Percentiles rank a stretch among this genome's conserved stretches.
phyloP scores from a whole-genome alignment of 2,888 invertebrate species.

The Monochamus alternatus region DNA sequence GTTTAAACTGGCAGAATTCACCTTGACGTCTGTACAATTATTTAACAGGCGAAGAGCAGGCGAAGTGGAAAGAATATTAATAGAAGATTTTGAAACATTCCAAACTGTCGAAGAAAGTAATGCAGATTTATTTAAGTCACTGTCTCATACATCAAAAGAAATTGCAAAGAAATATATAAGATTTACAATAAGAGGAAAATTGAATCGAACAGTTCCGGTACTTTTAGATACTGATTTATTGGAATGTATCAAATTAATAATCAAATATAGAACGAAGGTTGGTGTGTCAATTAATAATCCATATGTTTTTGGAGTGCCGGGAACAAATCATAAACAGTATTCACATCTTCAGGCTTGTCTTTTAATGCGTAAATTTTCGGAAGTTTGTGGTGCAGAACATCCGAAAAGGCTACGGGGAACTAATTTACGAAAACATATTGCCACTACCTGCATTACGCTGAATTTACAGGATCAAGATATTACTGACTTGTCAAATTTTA shows the following conservation, averaged over 20 bases:
- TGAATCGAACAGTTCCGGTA: conserved; percentile 9
- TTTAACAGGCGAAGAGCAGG: conserved; percentile 14
- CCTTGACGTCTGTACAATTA: conserved; percentile 2
- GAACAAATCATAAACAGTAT: conserved; percentile 27
- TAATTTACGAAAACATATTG: conserved; percentile 55
- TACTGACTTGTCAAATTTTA: conserved; percentile 53
- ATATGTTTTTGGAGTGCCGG: conserved; percentile 44
- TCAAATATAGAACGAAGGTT: conserved; percentile 28
- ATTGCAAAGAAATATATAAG: conserved; percentile 14
- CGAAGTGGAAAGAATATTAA: conserved; percentile 1
- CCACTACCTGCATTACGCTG: conserved; percentile 53
- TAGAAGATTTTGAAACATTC: conserved; percentile 12
- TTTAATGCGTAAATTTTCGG: conserved; percentile 52
- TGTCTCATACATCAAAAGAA: not conserved
- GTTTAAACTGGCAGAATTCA: conserved; percentile 26
- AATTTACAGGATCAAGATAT: conserved; percentile 53
- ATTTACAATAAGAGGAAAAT: conserved; percentile 10
- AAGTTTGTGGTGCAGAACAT: conserved; percentile 52
- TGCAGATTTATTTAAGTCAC: not conserved
- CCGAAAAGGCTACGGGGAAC: conserved; percentile 53
- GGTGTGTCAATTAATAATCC: conserved; percentile 35
- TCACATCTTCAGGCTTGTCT: conserved; percentile 50
- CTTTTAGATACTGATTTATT: conserved; percentile 12
- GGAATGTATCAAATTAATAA: conserved; percentile 23
- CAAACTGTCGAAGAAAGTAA: conserved; percentile 8